Percentiles rank a stretch among this genome's conserved stretches.
These are phyloP conservation scores for Halisarca cf. caerulea DNA, from an alignment of 37 sponge, comb jelly and placozoan genomes.

Conservation along the genomic window DNA sequence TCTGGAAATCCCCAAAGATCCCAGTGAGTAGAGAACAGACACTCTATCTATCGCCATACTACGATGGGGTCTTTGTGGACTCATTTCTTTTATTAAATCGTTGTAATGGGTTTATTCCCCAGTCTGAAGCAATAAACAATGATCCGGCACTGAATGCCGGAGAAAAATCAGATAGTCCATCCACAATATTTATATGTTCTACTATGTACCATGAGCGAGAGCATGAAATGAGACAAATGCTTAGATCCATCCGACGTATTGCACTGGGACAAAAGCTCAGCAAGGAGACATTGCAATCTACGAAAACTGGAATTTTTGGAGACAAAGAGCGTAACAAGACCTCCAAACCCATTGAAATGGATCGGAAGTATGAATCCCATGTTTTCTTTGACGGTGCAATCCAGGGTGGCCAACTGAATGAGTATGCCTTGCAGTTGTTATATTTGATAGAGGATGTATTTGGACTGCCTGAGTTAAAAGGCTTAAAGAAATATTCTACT, in stretches of 20 bases:
- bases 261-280: slow-evolving; percentile 16
- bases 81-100: slow-evolving; percentile 69
- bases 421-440: slow-evolving; percentile 72
- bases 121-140: neutral
- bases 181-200: slow-evolving; percentile 67
- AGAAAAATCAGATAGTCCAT: neutral
- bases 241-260: slow-evolving; percentile 64
- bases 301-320: too few species aligned
- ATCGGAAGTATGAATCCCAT: slow-evolving; percentile 68
- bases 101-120: neutral
- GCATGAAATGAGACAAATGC: slow-evolving; percentile 76
- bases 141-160: neutral
- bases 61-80: slow-evolving; percentile 74
- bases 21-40: slow-evolving; percentile 64
- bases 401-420: slow-evolving; percentile 52
- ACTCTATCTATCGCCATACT: slow-evolving; percentile 71
- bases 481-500: slow-evolving; percentile 47
- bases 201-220: slow-evolving; percentile 84
- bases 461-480: neutral
- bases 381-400: slow-evolving; percentile 84
- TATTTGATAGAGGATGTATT: slow-evolving; percentile 63
- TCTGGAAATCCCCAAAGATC: slow-evolving; percentile 45
- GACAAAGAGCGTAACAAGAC: neutral
- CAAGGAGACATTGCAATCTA: too few species aligned
- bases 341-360: too few species aligned